Conservation (phyloP, 2,113 vertebrate genomes). For the Calyptomena viridis region DNA sequence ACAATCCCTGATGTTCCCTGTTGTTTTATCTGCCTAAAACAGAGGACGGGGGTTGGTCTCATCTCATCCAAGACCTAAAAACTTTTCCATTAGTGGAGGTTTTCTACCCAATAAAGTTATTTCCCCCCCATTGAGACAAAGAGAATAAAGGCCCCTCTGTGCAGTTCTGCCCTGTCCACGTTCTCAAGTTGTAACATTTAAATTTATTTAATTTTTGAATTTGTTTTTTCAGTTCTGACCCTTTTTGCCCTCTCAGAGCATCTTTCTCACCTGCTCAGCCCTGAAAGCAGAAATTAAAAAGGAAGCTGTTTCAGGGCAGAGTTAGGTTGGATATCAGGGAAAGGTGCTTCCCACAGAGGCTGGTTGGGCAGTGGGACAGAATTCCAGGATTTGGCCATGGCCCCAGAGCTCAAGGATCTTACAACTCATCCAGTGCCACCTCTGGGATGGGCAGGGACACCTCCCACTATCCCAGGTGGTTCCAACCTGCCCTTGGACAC, state of each 20-base stretch:
- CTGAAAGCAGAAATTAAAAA: neutral
- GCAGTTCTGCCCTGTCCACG: rapidly evolving
- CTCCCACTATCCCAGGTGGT: too few species aligned
- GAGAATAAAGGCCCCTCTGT: neutral
- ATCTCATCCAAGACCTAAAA: neutral
- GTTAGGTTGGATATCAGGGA: too few species aligned
- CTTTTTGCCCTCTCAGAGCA: neutral
- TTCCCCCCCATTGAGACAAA: rapidly evolving
- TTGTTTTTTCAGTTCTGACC: neutral
- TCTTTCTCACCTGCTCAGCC: neutral
- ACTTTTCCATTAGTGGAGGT: neutral
- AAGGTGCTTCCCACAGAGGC: too few species aligned
- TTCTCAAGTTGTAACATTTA: neutral
- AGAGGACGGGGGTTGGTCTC: neutral
- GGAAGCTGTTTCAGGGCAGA: neutral
- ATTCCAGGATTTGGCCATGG: too few species aligned
- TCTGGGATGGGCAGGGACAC: too few species aligned
- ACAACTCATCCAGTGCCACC: too few species aligned
- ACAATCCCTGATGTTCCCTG: rapidly evolving
- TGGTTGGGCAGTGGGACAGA: too few species aligned
- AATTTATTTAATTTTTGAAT: neutral
- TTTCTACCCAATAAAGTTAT: neutral
- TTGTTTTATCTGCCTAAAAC: neutral
- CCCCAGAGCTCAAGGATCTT: too few species aligned
- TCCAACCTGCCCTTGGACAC: too few species aligned